Percentiles rank a stretch among this genome's conserved stretches.
These are phyloP conservation scores for Hydra vulgaris DNA, from an alignment of 30 jellyfish, hydroid and myxozoan genomes.

Conservation along the genomic window DNA sequence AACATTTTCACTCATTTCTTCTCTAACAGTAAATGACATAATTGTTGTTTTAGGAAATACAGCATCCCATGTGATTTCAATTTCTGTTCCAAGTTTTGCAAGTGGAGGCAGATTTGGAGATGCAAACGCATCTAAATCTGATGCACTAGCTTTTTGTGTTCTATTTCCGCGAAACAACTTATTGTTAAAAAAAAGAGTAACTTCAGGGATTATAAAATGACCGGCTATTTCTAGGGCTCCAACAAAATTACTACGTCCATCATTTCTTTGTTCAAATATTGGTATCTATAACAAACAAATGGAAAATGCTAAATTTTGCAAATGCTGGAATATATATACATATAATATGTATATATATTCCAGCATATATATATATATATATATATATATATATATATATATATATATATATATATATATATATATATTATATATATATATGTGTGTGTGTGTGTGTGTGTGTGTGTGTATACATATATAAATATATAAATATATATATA, in stretches of 20 bases:
- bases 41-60: constrained; percentile 47
- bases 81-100: constrained; percentile 68
- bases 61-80: constrained; percentile 91
- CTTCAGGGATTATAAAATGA: constrained; percentile 92
- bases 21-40: constrained; percentile 41
- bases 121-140: constrained; percentile 81
- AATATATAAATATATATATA: too few relatives aligned
- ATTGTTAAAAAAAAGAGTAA: constrained; percentile 61
- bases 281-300: constrained; percentile 52
- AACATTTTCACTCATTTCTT: constrained; percentile 76
- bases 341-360: too few relatives aligned
- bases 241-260: constrained; percentile 76
- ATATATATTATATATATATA: too few relatives aligned
- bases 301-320: background rate
- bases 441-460: too few relatives aligned
- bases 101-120: constrained; percentile 94
- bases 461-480: too few relatives aligned
- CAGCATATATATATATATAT: too few relatives aligned
- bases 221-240: constrained; percentile 96
- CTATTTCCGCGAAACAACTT: constrained; percentile 83
- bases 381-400: too few relatives aligned
- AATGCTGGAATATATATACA: too few relatives aligned
- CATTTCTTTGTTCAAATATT: constrained; percentile 82
- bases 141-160: constrained; percentile 57
- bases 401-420: too few relatives aligned